Percentiles rank a stretch among this genome's conserved stretches.
Evolutionary conservation across 2,888 invertebrate genomes (phyloP).

Genomic region (Leuctra nigra): DNA sequence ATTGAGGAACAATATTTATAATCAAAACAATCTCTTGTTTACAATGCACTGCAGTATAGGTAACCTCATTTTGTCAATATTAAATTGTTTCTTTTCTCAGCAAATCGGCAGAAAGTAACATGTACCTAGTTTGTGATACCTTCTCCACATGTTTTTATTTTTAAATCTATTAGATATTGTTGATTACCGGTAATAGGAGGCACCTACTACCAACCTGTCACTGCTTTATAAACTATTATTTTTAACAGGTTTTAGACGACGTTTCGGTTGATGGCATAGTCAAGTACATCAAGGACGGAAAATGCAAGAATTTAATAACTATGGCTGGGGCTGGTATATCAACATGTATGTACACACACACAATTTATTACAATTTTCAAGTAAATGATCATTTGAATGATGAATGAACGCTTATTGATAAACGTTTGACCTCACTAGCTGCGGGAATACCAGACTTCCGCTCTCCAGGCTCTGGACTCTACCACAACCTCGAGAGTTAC

Average conservation of each 20-base stretch:
- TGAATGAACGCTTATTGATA: neutral
- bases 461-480: slow-evolving; percentile 86
- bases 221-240: too few species aligned
- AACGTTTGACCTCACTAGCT: slow-evolving; percentile 45
- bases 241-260: slow-evolving; percentile 55
- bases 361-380: neutral
- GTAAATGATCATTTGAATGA: neutral
- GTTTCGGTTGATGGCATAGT: slow-evolving; percentile 69
- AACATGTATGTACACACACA: slow-evolving; percentile 62
- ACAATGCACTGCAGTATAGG: too few species aligned
- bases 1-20: too few species aligned
- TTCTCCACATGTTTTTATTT: too few species aligned
- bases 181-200: too few species aligned
- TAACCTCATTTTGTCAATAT: too few species aligned
- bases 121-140: too few species aligned
- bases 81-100: too few species aligned
- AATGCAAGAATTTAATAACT: slow-evolving; percentile 80
- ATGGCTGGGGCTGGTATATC: slow-evolving; percentile 97
- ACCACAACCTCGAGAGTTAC: slow-evolving; percentile 86
- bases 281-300: slow-evolving; percentile 66
- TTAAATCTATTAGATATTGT: too few species aligned
- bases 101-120: too few species aligned
- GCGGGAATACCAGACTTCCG: slow-evolving; percentile 97
- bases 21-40: too few species aligned
- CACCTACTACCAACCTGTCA: too few species aligned